A percentile compares a stretch with the other conserved stretches of the same genome.
Conservation (phyloP, 2,797 vertebrate species). For the Muraenolepis orangiensis region DNA sequence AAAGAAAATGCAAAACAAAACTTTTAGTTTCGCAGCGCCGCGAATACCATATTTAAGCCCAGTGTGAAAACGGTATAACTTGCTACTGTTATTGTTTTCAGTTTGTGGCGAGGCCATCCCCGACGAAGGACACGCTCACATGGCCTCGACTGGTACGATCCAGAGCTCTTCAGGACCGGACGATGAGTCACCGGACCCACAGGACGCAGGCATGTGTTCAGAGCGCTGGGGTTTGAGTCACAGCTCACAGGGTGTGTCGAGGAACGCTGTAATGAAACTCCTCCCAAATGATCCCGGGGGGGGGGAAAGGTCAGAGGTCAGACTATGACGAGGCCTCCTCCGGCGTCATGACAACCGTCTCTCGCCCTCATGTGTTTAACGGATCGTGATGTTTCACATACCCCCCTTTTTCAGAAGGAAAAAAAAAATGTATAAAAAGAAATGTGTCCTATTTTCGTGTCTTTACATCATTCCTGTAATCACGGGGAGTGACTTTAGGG, state of each 20-base stretch:
- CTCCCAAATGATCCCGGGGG: constrained; percentile 32
- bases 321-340: constrained; percentile 30
- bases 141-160: no score
- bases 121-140: no score
- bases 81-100: no score
- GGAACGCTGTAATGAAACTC: constrained; percentile 20
- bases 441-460: constrained; percentile 5
- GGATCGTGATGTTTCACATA: constrained; percentile 21
- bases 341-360: constrained; percentile 39
- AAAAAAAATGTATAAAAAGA: constrained; percentile 10
- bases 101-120: no score
- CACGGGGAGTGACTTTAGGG: constrained; percentile 24
- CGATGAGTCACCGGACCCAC: constrained; percentile 37
- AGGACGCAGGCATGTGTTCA: constrained; percentile 21
- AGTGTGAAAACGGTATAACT: no score
- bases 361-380: constrained; percentile 43
- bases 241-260: constrained; percentile 37
- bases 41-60: no score
- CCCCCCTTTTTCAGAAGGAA: constrained; percentile 1
- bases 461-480: constrained; percentile 34
- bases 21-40: no score
- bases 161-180: neutral
- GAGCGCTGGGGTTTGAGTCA: constrained; percentile 16
- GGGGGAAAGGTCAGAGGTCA: constrained; percentile 53
- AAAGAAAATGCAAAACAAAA: no score